Evolutionary conservation across 2,888 invertebrate species (phyloP).

Genomic region (Willowsia nigromaculata): DNA sequence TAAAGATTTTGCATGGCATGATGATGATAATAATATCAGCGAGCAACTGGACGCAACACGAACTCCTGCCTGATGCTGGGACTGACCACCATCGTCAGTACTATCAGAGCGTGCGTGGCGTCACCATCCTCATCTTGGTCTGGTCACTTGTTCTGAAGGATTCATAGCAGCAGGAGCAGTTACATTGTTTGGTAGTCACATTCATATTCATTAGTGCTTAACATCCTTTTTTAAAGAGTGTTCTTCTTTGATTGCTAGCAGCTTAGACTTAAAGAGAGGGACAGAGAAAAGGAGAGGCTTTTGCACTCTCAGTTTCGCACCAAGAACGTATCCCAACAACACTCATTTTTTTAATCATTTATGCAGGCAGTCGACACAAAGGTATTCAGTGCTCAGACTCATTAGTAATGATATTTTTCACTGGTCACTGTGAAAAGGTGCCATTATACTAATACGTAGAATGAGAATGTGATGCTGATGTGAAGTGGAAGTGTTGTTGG

Average conservation of each 20-base stretch:
- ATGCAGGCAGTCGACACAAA: background rate
- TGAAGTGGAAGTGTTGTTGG: background rate
- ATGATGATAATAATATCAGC: background rate
- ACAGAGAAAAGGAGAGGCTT: background rate
- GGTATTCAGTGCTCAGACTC: too few relatives aligned
- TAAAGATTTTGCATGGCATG: background rate
- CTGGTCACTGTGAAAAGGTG: background rate
- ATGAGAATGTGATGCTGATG: background rate
- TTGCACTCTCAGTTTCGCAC: too few relatives aligned
- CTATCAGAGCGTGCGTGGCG: conserved; percentile 39
- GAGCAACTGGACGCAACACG: background rate
- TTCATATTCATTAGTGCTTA: background rate
- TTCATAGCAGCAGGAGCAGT: background rate
- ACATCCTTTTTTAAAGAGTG: background rate
- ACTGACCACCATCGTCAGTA: conserved; percentile 1
- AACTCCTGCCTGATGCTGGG: background rate
- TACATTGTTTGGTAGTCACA: background rate
- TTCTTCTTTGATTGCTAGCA: background rate
- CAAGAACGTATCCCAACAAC: too few relatives aligned
- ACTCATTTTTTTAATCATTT: background rate
- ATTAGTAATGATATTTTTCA: too few relatives aligned
- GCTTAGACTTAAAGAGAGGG: background rate
- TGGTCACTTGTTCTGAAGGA: conserved; percentile 25
- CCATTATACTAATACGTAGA: background rate
- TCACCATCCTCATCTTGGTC: conserved; percentile 24